Conservation (phyloP, 2,888 invertebrate species). For the Psylliodes chrysocephalus region DNA sequence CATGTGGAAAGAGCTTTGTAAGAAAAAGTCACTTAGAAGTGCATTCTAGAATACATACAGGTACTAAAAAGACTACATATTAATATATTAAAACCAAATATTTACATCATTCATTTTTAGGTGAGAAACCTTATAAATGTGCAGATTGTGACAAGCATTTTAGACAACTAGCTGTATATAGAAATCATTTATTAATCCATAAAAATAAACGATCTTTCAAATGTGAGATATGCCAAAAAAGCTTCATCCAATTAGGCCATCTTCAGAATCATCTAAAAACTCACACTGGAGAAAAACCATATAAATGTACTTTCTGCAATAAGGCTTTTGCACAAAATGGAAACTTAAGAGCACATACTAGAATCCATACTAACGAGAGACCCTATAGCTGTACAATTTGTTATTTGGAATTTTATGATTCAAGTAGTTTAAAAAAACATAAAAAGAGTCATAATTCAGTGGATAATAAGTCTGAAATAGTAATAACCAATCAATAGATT, state of each 20-base stretch:
- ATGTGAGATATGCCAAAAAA: conserved; percentile 37
- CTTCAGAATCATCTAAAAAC: conserved; percentile 39
- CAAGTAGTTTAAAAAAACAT: conserved; percentile 49
- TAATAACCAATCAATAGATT: not conserved
- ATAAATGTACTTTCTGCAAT: conserved; percentile 37
- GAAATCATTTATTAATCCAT: conserved; percentile 40
- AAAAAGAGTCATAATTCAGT: conserved; percentile 38
- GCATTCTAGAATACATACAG: conserved; percentile 39
- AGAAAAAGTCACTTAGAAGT: conserved; percentile 41
- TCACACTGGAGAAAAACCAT: conserved; percentile 41
- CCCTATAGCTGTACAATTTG: conserved; percentile 46
- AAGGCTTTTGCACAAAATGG: conserved; percentile 40
- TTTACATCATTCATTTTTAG: no score
- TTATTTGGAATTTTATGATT: conserved; percentile 45
- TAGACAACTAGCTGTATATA: conserved; percentile 33
- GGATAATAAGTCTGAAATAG: not conserved
- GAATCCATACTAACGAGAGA: conserved; percentile 45
- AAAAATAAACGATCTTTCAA: conserved; percentile 38
- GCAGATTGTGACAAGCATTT: conserved; percentile 38
- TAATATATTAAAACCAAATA: no score
- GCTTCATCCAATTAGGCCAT: conserved; percentile 39
- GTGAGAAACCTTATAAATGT: conserved; percentile 39
- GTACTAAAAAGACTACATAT: conserved; percentile 11
- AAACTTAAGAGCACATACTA: conserved; percentile 39
- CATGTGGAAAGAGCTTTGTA: conserved; percentile 40